Evolutionary conservation across 2,113 vertebrate species (phyloP).

Genomic region (Cryptoleucopteryx plumbea): DNA sequence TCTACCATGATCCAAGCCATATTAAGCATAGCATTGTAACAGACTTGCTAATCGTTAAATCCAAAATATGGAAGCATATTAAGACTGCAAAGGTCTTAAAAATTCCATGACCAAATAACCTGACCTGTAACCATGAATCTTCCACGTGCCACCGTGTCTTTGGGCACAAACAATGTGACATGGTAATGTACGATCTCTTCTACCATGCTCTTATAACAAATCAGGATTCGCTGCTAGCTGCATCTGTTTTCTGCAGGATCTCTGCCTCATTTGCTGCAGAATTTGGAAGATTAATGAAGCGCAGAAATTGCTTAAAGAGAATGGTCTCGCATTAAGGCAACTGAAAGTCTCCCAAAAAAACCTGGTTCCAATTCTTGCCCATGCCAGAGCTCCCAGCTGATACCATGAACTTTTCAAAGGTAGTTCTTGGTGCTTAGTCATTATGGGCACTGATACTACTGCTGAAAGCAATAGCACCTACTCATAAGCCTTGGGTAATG

Average conservation of each 20-base stretch:
- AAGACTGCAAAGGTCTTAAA: not conserved
- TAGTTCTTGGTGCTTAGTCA: not conserved
- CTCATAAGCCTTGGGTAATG: not conserved
- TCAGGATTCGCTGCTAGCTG: not conserved
- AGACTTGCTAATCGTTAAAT: not conserved
- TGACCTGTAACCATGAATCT: not conserved
- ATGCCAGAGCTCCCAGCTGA: not conserved
- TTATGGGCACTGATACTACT: not conserved
- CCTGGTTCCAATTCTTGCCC: not conserved
- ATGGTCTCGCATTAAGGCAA: not conserved
- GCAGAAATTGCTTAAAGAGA: not conserved
- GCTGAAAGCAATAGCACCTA: not conserved
- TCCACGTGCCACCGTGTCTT: not conserved
- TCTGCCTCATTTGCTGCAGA: slow-evolving; percentile 33
- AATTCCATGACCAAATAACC: not conserved
- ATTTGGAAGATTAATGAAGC: slow-evolving; percentile 26
- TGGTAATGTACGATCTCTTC: not conserved
- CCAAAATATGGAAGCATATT: not conserved
- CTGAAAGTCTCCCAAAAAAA: not conserved
- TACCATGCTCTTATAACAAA: not conserved
- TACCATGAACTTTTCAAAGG: not conserved
- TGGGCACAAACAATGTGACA: not conserved
- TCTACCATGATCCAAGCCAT: not conserved
- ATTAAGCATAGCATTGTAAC: not conserved
- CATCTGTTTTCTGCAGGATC: not conserved